Conservation (phyloP, 2,797 vertebrate genomes). For the Mallotus villosus region DNA sequence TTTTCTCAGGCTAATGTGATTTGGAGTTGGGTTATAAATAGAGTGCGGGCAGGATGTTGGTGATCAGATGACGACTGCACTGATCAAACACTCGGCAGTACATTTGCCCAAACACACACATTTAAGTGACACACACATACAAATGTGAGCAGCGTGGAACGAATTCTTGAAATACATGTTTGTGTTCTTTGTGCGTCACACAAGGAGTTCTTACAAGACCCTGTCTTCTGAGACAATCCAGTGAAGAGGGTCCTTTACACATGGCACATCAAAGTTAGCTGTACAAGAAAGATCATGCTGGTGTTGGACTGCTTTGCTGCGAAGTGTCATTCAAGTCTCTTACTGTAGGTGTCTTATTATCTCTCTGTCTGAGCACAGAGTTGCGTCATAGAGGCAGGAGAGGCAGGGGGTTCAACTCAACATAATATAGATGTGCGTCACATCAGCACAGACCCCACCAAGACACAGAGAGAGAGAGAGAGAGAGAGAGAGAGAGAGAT, state of each 20-base stretch:
- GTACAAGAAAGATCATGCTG: neutral
- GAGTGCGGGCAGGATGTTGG: conserved; percentile 2
- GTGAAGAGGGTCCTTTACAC: conserved; percentile 14
- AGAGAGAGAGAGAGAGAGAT: neutral
- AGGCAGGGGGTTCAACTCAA: neutral
- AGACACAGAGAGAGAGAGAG: neutral
- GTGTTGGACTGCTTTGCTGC: neutral
- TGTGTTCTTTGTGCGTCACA: too few species aligned
- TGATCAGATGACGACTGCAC: conserved; percentile 8
- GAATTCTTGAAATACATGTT: too few species aligned
- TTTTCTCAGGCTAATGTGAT: conserved; percentile 17
- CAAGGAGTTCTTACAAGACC: conserved; percentile 6
- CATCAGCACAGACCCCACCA: neutral
- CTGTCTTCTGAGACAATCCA: conserved; percentile 26
- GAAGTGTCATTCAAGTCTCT: conserved; percentile 7
- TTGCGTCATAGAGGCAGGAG: neutral
- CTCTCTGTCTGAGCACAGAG: neutral
- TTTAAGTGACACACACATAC: conserved; percentile 2
- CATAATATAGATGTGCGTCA: neutral
- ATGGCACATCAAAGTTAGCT: conserved; percentile 20
- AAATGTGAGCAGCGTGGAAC: neutral
- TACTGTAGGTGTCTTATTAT: neutral
- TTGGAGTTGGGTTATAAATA: conserved; percentile 17
- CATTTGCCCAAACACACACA: neutral
- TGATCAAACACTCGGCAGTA: neutral